Evolutionary conservation across 2,113 vertebrate species (phyloP).

Genomic region (Naja naja): DNA sequence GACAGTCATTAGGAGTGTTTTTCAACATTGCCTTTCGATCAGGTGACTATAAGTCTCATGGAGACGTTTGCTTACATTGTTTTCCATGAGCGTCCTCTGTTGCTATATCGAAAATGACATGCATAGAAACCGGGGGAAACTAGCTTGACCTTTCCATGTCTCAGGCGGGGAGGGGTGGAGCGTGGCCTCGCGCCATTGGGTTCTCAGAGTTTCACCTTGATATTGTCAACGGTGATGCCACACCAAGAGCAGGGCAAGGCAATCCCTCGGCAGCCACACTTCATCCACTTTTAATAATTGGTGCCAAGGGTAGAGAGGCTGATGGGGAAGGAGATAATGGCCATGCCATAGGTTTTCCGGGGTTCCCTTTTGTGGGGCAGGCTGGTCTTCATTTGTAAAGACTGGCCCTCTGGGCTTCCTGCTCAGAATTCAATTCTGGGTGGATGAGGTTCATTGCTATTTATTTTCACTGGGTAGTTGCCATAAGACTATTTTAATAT

Average conservation of each 20-base stretch:
- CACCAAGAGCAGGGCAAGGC: conserved; percentile 49
- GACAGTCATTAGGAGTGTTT: conserved; percentile 99
- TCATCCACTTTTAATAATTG: conserved; percentile 69
- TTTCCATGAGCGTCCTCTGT: conserved; percentile 77
- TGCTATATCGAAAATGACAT: conserved; percentile 78
- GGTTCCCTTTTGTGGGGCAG: conserved; percentile 35
- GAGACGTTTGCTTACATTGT: conserved; percentile 83
- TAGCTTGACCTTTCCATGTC: conserved; percentile 76
- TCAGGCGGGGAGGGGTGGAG: conserved; percentile 52
- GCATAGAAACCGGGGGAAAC: conserved; percentile 77
- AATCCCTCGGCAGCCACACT: conserved; percentile 43
- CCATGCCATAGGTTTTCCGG: conserved; percentile 44
- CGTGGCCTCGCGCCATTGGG: conserved; percentile 54
- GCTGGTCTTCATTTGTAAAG: conserved; percentile 44
- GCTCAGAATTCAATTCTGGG: conserved; percentile 45
- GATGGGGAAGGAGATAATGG: conserved; percentile 54
- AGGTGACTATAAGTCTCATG: conserved; percentile 86
- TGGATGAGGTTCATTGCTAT: conserved; percentile 42
- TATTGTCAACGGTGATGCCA: conserved; percentile 72
- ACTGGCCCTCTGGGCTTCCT: conserved; percentile 49
- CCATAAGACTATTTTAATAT: conserved; percentile 39
- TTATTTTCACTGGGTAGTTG: conserved; percentile 37
- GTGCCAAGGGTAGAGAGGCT: conserved; percentile 60
- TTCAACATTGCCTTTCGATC: conserved; percentile 93
- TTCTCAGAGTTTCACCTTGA: conserved; percentile 67